These are phyloP conservation scores for Malthinus seriepunctatus DNA, from an alignment of 2,888 invertebrate genomes.

Conservation along the genomic window DNA sequence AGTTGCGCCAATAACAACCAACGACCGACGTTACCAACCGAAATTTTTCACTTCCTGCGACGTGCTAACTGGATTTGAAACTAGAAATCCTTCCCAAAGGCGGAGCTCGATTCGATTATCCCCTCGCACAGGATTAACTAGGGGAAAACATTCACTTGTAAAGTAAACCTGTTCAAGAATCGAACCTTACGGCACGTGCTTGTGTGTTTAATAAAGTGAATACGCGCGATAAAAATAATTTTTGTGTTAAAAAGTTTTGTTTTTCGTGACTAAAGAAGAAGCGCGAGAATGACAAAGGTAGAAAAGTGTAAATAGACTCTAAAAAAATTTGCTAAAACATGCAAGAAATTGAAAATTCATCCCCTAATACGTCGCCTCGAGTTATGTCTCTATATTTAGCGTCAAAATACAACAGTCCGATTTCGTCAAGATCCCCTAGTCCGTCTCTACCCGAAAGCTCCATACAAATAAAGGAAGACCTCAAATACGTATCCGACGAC, in stretches of 20 bases:
- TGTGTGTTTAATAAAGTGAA: slow-evolving; percentile 14
- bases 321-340: slow-evolving; percentile 37
- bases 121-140: slow-evolving; percentile 42
- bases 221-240: slow-evolving; percentile 9
- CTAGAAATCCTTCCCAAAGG: slow-evolving; percentile 32
- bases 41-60: slow-evolving; percentile 27
- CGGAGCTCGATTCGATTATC: slow-evolving; percentile 39
- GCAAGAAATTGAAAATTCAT: slow-evolving; percentile 52
- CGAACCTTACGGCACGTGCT: slow-evolving; percentile 27
- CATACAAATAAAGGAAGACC: slow-evolving; percentile 50
- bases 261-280: not conserved
- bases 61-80: slow-evolving; percentile 34
- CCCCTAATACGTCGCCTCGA: slow-evolving; percentile 39
- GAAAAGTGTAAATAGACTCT: not conserved
- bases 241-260: not conserved
- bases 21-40: slow-evolving; percentile 13
- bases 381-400: slow-evolving; percentile 52
- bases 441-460: slow-evolving; percentile 55
- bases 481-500: slow-evolving; percentile 60
- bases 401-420: slow-evolving; percentile 52
- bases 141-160: slow-evolving; percentile 51
- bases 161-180: slow-evolving; percentile 48
- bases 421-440: slow-evolving; percentile 54
- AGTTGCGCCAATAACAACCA: slow-evolving; percentile 29
- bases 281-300: not conserved